Conservation (phyloP, 1,140 invertebrate genomes). For the Bombus waltoni region DNA sequence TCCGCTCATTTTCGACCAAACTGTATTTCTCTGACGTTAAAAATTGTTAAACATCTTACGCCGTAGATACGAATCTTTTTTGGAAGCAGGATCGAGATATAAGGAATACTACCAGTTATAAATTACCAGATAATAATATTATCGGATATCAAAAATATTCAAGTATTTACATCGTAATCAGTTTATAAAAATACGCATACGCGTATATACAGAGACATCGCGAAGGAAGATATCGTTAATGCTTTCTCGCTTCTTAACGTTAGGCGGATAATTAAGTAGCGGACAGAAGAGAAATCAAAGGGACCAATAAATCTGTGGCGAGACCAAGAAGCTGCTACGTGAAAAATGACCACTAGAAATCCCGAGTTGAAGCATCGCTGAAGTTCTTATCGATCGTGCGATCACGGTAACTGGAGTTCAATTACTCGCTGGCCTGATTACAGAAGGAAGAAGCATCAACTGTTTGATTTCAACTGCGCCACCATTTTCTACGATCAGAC, state of each 20-base stretch:
- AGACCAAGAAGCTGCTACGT: slow-evolving; percentile 1
- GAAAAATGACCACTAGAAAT: slow-evolving; percentile 36
- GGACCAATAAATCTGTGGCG: slow-evolving; percentile 10
- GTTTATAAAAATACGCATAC: not conserved
- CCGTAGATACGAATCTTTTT: no score
- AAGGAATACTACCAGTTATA: no score
- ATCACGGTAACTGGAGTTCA: slow-evolving; percentile 20
- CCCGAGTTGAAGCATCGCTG: slow-evolving; percentile 14
- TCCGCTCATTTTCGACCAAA: no score
- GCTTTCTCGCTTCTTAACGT: not conserved
- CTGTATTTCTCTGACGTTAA: no score
- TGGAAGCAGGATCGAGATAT: no score
- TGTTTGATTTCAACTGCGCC: not conserved
- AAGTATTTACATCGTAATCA: no score
- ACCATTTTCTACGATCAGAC: not conserved
- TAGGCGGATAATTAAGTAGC: slow-evolving; percentile 20
- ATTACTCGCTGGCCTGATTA: slow-evolving; percentile 19
- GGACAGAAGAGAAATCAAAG: not conserved
- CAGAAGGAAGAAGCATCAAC: not conserved
- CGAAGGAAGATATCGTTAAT: not conserved
- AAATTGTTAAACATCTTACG: no score
- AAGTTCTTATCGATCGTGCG: slow-evolving; percentile 15
- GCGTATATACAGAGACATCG: no score
- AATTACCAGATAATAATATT: no score
- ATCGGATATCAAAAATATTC: no score